These are phyloP conservation scores for Saiga tatarica DNA, from an alignment of 2,113 vertebrate genomes.

Conservation along the genomic window DNA sequence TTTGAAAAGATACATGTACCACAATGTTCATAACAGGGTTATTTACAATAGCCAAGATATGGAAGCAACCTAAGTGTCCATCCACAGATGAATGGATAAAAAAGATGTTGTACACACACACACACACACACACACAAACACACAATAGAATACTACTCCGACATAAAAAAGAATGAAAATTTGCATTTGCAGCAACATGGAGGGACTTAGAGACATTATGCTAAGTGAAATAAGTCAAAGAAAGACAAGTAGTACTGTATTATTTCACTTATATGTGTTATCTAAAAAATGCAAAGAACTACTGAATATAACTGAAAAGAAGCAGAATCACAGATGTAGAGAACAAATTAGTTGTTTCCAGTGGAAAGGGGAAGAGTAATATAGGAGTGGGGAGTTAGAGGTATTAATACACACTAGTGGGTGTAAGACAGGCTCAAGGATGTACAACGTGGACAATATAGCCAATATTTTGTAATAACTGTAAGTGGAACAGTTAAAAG, in stretches of 20 bases:
- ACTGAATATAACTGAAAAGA: background rate
- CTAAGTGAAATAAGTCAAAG: background rate
- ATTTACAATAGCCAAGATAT: background rate
- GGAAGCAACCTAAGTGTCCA: background rate
- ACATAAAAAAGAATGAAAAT: background rate
- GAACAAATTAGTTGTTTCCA: background rate
- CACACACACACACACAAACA: background rate
- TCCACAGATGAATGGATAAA: background rate
- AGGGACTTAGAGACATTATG: background rate
- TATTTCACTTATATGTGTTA: background rate
- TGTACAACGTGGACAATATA: background rate
- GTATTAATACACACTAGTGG: background rate
- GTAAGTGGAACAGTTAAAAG: background rate
- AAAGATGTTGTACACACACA: background rate
- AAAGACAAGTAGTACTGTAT: background rate
- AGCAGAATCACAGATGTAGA: background rate
- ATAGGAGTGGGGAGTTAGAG: background rate
- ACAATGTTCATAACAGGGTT: background rate
- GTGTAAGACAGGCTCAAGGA: background rate
- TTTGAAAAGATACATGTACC: background rate
- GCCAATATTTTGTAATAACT: background rate
- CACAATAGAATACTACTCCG: background rate
- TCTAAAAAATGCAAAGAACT: background rate
- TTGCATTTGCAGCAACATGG: background rate
- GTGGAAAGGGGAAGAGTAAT: background rate